These are phyloP conservation scores for Hypomecis punctinalis DNA, from an alignment of 2,888 invertebrate genomes.

Conservation along the genomic window DNA sequence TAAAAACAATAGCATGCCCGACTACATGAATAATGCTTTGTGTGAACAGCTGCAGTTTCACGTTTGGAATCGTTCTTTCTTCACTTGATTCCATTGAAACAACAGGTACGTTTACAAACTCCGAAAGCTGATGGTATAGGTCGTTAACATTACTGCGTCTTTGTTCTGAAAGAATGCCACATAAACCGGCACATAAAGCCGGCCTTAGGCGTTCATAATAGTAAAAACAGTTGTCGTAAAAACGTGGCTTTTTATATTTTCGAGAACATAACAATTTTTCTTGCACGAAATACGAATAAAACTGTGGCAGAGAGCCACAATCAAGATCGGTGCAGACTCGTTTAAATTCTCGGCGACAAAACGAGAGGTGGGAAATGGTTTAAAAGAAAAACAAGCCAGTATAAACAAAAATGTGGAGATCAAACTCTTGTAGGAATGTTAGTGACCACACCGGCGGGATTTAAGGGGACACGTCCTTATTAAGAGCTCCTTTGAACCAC, in stretches of 20 bases:
- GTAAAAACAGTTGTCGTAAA: conserved; percentile 43
- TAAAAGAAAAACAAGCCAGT: conserved; percentile 66
- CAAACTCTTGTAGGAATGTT: conserved; percentile 79
- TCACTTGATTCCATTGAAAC: conserved; percentile 18
- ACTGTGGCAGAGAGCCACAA: conserved; percentile 52
- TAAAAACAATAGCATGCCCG: conserved; percentile 54
- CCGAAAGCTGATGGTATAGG: conserved; percentile 14
- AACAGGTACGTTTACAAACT: conserved; percentile 25
- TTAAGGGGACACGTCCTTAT: conserved; percentile 72
- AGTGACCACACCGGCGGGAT: conserved; percentile 65
- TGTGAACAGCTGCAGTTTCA: conserved; percentile 39
- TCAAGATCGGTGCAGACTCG: conserved; percentile 68
- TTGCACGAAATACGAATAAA: conserved; percentile 60
- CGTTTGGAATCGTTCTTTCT: conserved; percentile 18
- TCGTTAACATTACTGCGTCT: conserved; percentile 27
- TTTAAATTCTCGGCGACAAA: conserved; percentile 73
- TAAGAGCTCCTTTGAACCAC: conserved; percentile 68
- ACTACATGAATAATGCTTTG: conserved; percentile 39
- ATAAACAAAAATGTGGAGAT: conserved; percentile 76
- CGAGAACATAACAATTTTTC: conserved; percentile 58
- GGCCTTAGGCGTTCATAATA: conserved; percentile 40
- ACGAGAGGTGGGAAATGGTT: conserved; percentile 73
- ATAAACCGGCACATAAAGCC: conserved; percentile 49
- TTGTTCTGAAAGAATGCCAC: conserved; percentile 47
- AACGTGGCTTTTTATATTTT: conserved; percentile 56